Evolutionary conservation across 2,888 invertebrate species (phyloP), one percentile per base, ranked within the genome.

Genomic region (Corythucha ciliata): DNA sequence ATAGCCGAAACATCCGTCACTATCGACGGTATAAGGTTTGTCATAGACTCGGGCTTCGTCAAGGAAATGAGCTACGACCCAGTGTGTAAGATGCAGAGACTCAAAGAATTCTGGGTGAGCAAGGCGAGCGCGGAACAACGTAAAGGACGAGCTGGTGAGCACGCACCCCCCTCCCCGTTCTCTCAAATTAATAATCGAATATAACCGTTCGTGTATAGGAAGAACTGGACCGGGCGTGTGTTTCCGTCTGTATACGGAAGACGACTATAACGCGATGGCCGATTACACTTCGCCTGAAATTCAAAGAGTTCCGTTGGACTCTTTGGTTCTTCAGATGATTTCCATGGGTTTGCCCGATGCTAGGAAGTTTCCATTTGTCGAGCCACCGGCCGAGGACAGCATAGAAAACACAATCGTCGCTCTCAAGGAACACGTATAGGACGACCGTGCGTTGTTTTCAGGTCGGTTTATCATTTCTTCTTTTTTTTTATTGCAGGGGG

Each of bases 1-100:
- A 97, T 98, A 52, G 96, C 98, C 0, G 98, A 98, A 72, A 98
- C 98, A 0, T 96, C 96, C 0, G 84, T 98, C 3, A 98, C 98
- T 0, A 96, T 98, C 48, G 98, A 98, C 67, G 97, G 97, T 1
- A 86, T 98, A 48, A 75, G 97, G 63, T 98, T 98, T 70, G 97
- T 98, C 1, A 79, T 89, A 1, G 97, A 98, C 68, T 94, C 94
- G 2, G 97, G 98, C 24, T 94, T 92, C 75, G 75, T 80, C 0
- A 96, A 96, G 71, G 89, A 96, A 70, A 96, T 97, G 91, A 90
- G 84, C 63, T 97, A 90, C 65, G 92, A 96, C 68, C 80, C 90
- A 0, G 77, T 78, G 1, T 83, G 85, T 50, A 91, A 91, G 66
- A 89, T 96, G 74, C 92, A 92, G 65, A 75, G 82, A 32, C 70